Percentiles rank a stretch among this genome's conserved stretches.
phyloP scores from a whole-genome alignment of 2,888 invertebrate genomes.

The Anticlea derivata region DNA sequence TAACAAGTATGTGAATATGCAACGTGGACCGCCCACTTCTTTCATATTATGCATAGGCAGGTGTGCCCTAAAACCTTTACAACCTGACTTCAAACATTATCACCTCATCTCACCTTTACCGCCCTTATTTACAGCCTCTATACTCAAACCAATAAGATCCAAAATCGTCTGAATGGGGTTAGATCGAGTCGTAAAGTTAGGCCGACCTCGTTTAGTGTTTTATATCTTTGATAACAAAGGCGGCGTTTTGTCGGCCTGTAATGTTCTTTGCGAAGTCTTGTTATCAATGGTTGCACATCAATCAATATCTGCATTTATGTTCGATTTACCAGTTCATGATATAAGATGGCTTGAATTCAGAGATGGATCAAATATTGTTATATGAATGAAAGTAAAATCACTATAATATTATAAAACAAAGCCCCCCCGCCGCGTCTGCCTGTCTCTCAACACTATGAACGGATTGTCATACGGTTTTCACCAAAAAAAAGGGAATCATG shows the following conservation, averaged over 20 bases:
- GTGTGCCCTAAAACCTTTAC: slow-evolving; percentile 30
- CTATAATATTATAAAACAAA: too few relatives aligned
- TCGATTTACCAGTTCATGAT: too few relatives aligned
- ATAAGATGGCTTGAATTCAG: too few relatives aligned
- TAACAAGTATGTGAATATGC: slow-evolving; percentile 22
- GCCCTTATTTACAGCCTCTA: slow-evolving; percentile 25
- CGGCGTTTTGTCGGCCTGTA: slow-evolving; percentile 24
- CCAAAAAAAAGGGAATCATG: too few relatives aligned
- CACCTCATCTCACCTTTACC: slow-evolving; percentile 33
- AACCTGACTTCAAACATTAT: slow-evolving; percentile 33
- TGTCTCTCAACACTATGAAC: too few relatives aligned
- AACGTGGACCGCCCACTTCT: slow-evolving; percentile 15
- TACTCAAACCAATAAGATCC: slow-evolving; percentile 32
- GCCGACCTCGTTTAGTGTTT: slow-evolving; percentile 35
- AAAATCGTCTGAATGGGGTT: slow-evolving; percentile 30
- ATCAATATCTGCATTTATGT: neutral
- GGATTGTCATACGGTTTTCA: too few relatives aligned
- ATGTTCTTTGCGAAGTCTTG: slow-evolving; percentile 20
- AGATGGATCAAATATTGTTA: too few relatives aligned
- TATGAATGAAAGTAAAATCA: too few relatives aligned
- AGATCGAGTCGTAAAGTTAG: slow-evolving; percentile 28
- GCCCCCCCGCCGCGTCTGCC: too few relatives aligned
- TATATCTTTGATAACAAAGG: slow-evolving; percentile 35
- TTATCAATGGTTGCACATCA: slow-evolving; percentile 8
- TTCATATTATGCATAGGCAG: slow-evolving; percentile 33